These are phyloP conservation scores for Acleris emargana DNA, from an alignment of 2,888 invertebrate genomes.

Conservation along the genomic window DNA sequence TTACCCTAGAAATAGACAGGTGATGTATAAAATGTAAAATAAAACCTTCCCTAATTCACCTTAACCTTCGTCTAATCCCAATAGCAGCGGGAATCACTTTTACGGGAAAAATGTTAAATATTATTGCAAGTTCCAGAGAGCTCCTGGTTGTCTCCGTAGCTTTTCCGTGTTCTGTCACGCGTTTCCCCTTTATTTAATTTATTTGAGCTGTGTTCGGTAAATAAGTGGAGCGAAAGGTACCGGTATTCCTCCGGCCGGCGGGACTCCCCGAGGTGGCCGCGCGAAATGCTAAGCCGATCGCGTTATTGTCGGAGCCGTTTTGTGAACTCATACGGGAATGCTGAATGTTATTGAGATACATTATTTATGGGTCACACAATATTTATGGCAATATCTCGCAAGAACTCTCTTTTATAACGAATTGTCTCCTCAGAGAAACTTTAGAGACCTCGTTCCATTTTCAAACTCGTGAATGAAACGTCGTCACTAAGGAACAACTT, in stretches of 20 bases:
- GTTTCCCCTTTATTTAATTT: conserved; percentile 75
- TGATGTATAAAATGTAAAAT: no score
- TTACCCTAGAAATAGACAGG: no score
- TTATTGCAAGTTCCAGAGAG: conserved; percentile 38
- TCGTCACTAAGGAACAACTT: not conserved
- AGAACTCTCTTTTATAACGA: no score
- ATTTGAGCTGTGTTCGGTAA: conserved; percentile 71
- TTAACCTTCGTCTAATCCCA: no score
- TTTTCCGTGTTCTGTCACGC: conserved; percentile 59
- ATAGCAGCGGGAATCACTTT: not conserved
- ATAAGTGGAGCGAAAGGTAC: conserved; percentile 69
- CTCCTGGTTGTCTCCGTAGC: conserved; percentile 48
- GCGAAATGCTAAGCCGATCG: conserved; percentile 65
- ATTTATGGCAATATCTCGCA: not conserved
- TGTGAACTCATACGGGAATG: conserved; percentile 54
- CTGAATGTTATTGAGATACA: conserved; percentile 45
- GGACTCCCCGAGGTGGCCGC: conserved; percentile 53
- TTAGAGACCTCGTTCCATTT: no score
- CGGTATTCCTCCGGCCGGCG: conserved; percentile 54
- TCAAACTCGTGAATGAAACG: no score
- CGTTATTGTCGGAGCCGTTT: conserved; percentile 65
- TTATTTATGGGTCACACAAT: conserved; percentile 36
- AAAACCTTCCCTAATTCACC: no score
- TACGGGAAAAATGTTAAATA: conserved; percentile 3
- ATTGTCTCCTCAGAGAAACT: no score